Evolutionary conservation across 2,888 invertebrate species (phyloP).

Genomic region (Eremobia ochroleuca): DNA sequence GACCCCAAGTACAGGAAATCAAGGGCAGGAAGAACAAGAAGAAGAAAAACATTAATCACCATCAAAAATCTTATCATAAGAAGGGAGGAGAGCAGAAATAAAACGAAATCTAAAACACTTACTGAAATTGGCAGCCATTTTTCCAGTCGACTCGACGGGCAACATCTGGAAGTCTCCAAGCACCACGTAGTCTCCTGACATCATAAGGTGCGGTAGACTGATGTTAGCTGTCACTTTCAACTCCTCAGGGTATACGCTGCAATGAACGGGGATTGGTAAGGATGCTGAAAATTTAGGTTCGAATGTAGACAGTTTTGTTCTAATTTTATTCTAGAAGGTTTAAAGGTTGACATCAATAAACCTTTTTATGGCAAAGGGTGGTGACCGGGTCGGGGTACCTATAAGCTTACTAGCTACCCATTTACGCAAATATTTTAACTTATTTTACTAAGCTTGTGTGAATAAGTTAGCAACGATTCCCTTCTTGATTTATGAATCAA

Average conservation of each 20-base stretch:
- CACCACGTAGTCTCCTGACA: slow-evolving; percentile 87
- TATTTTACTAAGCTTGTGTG: slow-evolving; percentile 12
- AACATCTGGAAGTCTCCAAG: slow-evolving; percentile 91
- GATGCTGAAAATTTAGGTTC: background rate
- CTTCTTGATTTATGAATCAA: background rate
- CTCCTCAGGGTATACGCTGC: slow-evolving; percentile 86
- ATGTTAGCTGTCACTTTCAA: slow-evolving; percentile 86
- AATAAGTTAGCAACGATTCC: slow-evolving; percentile 24
- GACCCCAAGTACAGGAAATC: background rate
- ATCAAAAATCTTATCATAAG: background rate
- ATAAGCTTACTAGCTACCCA: background rate
- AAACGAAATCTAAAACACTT: slow-evolving; percentile 72
- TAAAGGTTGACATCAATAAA: too few species aligned
- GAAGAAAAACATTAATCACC: background rate
- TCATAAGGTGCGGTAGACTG: slow-evolving; percentile 83
- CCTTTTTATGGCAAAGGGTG: too few species aligned
- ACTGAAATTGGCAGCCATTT: slow-evolving; percentile 91
- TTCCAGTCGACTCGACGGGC: slow-evolving; percentile 91
- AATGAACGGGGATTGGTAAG: slow-evolving; percentile 20
- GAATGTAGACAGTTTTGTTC: background rate
- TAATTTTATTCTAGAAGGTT: too few species aligned
- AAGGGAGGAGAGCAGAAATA: background rate
- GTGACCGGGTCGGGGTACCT: too few species aligned
- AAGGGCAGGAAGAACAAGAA: background rate
- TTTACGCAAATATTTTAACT: background rate